These are phyloP conservation scores for Chloroclysta siterata DNA, from an alignment of 2,888 invertebrate genomes.

Conservation along the genomic window DNA sequence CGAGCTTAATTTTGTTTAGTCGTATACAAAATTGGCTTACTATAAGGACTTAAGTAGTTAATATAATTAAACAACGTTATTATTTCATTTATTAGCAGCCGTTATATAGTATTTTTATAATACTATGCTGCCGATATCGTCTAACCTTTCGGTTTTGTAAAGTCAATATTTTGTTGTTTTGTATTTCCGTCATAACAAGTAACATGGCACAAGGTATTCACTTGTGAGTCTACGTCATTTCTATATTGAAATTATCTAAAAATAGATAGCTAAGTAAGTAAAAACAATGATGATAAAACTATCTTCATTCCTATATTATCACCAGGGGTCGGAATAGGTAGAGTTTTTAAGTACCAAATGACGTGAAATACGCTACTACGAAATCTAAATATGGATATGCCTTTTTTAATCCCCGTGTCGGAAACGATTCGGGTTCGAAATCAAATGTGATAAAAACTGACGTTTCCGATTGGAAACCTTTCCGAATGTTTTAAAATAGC, in stretches of 20 bases:
- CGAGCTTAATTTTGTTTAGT: background rate
- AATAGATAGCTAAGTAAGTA: slow-evolving; percentile 13
- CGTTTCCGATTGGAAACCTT: no score
- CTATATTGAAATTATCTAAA: slow-evolving; percentile 38
- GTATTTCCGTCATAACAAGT: slow-evolving; percentile 35
- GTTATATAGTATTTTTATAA: background rate
- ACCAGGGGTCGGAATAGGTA: no score
- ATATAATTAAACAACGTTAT: background rate
- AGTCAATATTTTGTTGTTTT: slow-evolving; percentile 16
- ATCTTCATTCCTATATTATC: background rate
- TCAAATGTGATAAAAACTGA: no score
- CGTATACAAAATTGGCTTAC: slow-evolving; percentile 10
- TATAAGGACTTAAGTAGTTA: background rate
- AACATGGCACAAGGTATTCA: slow-evolving; percentile 80
- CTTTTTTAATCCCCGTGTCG: no score
- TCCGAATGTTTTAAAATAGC: no score
- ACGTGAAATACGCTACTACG: no score
- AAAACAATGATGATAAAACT: slow-evolving; percentile 6
- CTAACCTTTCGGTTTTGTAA: slow-evolving; percentile 4
- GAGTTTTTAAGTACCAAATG: no score
- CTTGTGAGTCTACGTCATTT: slow-evolving; percentile 66
- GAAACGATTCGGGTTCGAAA: no score
- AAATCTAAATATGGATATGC: no score
- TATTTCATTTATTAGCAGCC: slow-evolving; percentile 8
- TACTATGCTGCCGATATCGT: slow-evolving; percentile 17